Evolutionary conservation across 2,888 invertebrate species (phyloP), one percentile per base, ranked within the genome.

Genomic region (Plebejus anna): DNA sequence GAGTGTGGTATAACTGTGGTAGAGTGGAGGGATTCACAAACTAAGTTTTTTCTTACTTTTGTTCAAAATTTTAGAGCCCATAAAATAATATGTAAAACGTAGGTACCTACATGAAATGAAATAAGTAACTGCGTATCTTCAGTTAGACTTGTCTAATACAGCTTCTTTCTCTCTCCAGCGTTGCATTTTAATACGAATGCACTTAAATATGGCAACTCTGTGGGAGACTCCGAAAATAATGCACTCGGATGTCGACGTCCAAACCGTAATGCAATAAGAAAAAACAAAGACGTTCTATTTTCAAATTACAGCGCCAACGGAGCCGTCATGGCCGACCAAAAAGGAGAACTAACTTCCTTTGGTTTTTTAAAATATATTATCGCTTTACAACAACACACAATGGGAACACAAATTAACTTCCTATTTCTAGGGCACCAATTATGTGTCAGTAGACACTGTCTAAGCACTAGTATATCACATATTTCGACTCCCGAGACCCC

Each of bases 181-280:
- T 76, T 75, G 78, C 66, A 75, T 66, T 75, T 70, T 38, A 70
- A 76, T 84, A 84, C 82, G 81, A 78, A 76, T 77, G 80, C 76
- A 70, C 80, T 86, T 85, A 83, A 85, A 89, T 87, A 89, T 88
- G 89, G 90, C 85, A 87, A 87, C 89, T 85, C 89, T 85, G 87
- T 85, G 87, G 89, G 88, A 85, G 89, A 85, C 86, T 86, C 88
- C 89, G 84, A 89, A 91, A 91, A 92, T 92, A 91, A 87, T 89
- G 89, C 90, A 88, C 85, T 83, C 83, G 80, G 86, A 89, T 89
- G 92, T 89, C 90, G 89, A 88, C 90, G 91, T 84, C 90, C 92
- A 88, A 81, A 82, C 80, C 81, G 85, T 87, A 86, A 90, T 92
- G 92, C 92, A 92, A 89, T 73, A 55, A 78, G 79, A 77, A 77